A percentile compares a stretch with the other conserved stretches of the same genome.
These are phyloP conservation scores for Hydrochoerus hydrochaeris DNA, from an alignment of 2,113 vertebrate genomes.

Conservation along the genomic window DNA sequence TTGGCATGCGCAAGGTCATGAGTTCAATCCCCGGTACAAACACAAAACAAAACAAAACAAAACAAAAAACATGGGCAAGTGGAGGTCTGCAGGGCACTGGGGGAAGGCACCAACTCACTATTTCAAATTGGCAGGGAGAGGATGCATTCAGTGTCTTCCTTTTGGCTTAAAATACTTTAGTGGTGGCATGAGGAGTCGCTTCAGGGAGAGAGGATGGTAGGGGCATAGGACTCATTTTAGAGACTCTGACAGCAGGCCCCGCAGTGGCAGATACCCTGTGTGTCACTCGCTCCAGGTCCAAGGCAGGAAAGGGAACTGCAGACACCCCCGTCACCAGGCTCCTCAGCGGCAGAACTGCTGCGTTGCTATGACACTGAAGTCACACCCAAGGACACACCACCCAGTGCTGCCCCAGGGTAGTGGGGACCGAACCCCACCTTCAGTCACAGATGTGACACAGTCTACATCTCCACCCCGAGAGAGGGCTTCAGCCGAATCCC, in stretches of 20 bases:
- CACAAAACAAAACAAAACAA: no score
- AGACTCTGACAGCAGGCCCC: background rate
- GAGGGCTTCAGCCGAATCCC: no score
- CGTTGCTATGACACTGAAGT: background rate
- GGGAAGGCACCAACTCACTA: background rate
- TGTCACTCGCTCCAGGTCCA: background rate
- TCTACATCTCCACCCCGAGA: no score
- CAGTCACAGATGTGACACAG: background rate
- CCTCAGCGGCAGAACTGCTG: background rate
- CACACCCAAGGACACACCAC: no score
- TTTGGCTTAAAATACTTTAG: background rate
- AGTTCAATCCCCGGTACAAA: no score
- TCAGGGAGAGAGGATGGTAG: background rate
- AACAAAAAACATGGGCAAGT: background rate
- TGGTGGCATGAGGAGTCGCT: background rate
- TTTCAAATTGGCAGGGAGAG: background rate
- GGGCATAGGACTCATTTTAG: background rate
- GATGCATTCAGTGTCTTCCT: background rate
- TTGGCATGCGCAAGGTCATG: background rate
- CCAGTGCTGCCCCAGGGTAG: background rate
- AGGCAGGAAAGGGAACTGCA: background rate
- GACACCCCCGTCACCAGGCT: background rate
- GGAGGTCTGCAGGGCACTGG: background rate
- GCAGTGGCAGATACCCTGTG: background rate
- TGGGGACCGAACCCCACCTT: background rate